These are phyloP conservation scores for Chaetorhynchus papuensis DNA, from an alignment of 2,113 vertebrate species.

Conservation along the genomic window DNA sequence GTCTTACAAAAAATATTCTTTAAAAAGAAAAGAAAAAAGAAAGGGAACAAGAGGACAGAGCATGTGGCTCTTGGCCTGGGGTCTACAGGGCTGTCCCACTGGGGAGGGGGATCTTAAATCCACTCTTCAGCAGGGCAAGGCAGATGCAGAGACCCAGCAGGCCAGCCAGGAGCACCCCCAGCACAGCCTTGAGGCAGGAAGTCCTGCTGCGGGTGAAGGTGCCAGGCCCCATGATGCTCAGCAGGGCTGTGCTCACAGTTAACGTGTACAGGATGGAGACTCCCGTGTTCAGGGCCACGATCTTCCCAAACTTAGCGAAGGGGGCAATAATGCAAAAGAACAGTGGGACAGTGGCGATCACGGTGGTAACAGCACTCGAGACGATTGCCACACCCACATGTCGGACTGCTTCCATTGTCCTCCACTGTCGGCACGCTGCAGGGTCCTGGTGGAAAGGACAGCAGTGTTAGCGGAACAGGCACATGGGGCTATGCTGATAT, in stretches of 20 bases:
- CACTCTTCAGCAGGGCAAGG: conserved; percentile 73
- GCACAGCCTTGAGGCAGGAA: conserved; percentile 87
- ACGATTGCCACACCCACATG: conserved; percentile 93
- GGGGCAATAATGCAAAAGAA: conserved; percentile 98
- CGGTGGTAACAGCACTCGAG: conserved; percentile 90
- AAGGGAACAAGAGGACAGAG: background rate
- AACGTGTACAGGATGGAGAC: conserved; percentile 90
- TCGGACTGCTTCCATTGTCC: conserved; percentile 84
- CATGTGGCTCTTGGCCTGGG: background rate
- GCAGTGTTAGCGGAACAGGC: rapidly evolving
- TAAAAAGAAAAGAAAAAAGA: conserved; percentile 13
- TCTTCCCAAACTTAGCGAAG: conserved; percentile 97
- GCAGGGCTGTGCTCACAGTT: conserved; percentile 87
- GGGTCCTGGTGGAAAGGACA: conserved; percentile 70
- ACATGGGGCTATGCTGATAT: rapidly evolving
- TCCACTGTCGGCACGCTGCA: conserved; percentile 76
- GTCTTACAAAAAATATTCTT: conserved; percentile 25
- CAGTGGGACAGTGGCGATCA: conserved; percentile 90
- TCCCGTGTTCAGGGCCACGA: conserved; percentile 92
- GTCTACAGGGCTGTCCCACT: conserved; percentile 63
- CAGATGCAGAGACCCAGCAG: conserved; percentile 75
- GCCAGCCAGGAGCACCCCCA: conserved; percentile 69
- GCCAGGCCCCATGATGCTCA: conserved; percentile 83
- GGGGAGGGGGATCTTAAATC: conserved; percentile 73
- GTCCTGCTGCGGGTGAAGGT: conserved; percentile 83